These are phyloP conservation scores for Sylvilagus bachmani DNA, from an alignment of 2,113 vertebrate species.

Conservation along the genomic window DNA sequence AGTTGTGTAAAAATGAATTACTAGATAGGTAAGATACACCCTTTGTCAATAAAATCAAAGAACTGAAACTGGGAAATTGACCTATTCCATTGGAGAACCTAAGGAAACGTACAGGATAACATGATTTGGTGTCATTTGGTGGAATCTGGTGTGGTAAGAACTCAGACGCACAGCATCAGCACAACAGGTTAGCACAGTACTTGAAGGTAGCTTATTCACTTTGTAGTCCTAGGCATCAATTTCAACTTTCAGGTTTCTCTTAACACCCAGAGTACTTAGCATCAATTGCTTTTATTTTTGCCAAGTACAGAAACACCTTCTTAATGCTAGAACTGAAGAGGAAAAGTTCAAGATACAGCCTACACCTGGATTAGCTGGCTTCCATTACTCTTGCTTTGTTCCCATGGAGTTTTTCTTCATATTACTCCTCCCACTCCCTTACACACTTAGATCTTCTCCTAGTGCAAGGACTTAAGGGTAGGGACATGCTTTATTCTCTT, in stretches of 20 bases:
- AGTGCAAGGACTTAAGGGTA: neutral
- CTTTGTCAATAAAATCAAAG: neutral
- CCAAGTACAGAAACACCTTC: neutral
- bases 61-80: neutral
- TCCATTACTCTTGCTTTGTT: neutral
- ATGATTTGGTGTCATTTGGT: neutral
- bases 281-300: neutral
- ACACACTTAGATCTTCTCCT: neutral
- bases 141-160: neutral
- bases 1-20: neutral
- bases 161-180: accelerated
- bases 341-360: neutral
- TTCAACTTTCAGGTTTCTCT: neutral
- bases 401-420: neutral
- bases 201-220: neutral
- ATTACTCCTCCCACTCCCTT: neutral
- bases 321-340: neutral
- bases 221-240: accelerated
- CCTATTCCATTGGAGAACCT: neutral
- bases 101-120: too few relatives aligned
- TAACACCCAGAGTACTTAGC: neutral
- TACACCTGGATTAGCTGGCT: neutral
- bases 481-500: neutral
- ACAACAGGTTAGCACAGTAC: accelerated
- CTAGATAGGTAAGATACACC: too few relatives aligned